These are phyloP conservation scores for Prorops nasuta DNA, from an alignment of 1,140 invertebrate species.

Conservation along the genomic window DNA sequence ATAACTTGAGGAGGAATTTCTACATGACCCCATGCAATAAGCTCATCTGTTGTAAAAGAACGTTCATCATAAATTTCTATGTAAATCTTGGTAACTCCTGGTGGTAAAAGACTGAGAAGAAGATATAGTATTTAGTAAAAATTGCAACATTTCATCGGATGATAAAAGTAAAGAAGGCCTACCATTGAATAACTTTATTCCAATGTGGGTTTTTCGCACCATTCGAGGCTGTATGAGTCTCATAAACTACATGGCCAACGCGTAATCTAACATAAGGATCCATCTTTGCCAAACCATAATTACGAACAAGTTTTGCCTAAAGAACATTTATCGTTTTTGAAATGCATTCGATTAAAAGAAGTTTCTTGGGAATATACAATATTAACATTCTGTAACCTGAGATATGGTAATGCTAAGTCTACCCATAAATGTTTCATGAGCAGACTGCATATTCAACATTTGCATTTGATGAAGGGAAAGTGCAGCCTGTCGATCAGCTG, in stretches of 20 bases:
- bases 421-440: slow-evolving; percentile 59
- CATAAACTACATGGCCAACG: slow-evolving; percentile 90
- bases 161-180: slow-evolving; percentile 37
- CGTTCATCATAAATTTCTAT: slow-evolving; percentile 97
- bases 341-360: slow-evolving; percentile 2
- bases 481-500: slow-evolving; percentile 78
- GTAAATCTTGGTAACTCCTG: slow-evolving; percentile 83
- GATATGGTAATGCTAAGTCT: slow-evolving; percentile 78
- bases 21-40: slow-evolving; percentile 89
- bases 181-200: slow-evolving; percentile 93
- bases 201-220: slow-evolving; percentile 94
- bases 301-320: slow-evolving; percentile 87
- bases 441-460: slow-evolving; percentile 60
- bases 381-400: slow-evolving; percentile 59
- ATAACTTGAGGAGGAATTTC: slow-evolving; percentile 76
- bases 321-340: slow-evolving; percentile 15
- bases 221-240: slow-evolving; percentile 91
- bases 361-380: not conserved
- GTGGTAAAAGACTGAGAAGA: slow-evolving; percentile 74
- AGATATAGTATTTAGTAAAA: slow-evolving; percentile 8
- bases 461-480: slow-evolving; percentile 72
- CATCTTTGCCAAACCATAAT: slow-evolving; percentile 95
- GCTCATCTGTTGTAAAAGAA: slow-evolving; percentile 92
- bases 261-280: slow-evolving; percentile 92
- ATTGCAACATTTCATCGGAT: too few relatives aligned